Evolutionary conservation across 2,888 invertebrate species (phyloP).

Genomic region (Lasioglossum calceatum): DNA sequence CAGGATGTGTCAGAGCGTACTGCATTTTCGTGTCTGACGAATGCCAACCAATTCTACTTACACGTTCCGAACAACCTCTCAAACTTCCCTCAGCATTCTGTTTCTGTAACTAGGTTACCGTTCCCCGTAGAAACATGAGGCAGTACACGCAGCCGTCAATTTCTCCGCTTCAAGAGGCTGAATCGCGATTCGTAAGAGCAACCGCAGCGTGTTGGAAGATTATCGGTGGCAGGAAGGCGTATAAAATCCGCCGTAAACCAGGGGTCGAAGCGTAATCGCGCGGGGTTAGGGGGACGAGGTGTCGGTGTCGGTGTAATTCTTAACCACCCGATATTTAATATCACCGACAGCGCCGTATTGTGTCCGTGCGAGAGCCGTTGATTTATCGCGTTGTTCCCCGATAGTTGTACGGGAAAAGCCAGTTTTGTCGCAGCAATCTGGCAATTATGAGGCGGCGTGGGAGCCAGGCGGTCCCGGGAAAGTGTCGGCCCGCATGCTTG

Average conservation of each 20-base stretch:
- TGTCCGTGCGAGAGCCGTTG: background rate
- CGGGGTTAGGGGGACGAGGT: background rate
- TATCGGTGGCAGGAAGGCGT: background rate
- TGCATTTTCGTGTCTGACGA: background rate
- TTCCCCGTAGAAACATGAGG: background rate
- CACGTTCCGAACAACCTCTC: background rate
- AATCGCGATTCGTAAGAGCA: background rate
- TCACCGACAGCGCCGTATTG: slow-evolving; percentile 28
- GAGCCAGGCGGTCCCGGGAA: slow-evolving; percentile 33
- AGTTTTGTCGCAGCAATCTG: slow-evolving; percentile 71
- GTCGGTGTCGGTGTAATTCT: background rate
- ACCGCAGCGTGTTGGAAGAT: background rate
- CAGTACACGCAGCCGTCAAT: background rate
- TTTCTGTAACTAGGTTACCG: background rate
- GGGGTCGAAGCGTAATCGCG: background rate
- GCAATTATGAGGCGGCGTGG: slow-evolving; percentile 66
- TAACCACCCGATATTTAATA: slow-evolving; percentile 45
- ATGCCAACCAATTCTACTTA: background rate
- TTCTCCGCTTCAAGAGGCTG: background rate
- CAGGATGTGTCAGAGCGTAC: background rate
- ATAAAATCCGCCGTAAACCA: background rate
- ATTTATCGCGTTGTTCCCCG: slow-evolving; percentile 65
- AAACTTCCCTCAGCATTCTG: background rate
- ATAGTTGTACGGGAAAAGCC: slow-evolving; percentile 58
- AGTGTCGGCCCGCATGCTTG: slow-evolving; percentile 56